phyloP scores from a whole-genome alignment of 2,888 invertebrate genomes.

The Drosophila tripunctata region DNA sequence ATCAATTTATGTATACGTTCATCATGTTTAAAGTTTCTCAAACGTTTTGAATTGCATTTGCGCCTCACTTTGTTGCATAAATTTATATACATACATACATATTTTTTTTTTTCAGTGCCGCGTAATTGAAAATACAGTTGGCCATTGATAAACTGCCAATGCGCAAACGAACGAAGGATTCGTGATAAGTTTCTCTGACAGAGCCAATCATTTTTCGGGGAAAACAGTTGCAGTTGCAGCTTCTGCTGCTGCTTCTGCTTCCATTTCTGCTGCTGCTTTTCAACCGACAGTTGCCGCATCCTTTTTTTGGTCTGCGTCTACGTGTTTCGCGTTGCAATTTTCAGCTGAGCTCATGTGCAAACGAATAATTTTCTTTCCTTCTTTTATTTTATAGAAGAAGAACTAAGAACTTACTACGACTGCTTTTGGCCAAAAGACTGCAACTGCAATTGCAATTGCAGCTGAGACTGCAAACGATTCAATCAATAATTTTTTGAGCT shows the following conservation, averaged over 20 bases:
- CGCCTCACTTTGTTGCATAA: conserved; percentile 25
- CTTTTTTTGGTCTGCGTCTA: conserved; percentile 70
- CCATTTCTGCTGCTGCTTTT: conserved; percentile 4
- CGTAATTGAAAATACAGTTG: conserved; percentile 67
- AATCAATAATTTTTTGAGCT: conserved; percentile 80
- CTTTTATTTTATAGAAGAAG: background rate
- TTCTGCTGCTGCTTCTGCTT: conserved; percentile 1
- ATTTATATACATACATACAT: conserved; percentile 25
- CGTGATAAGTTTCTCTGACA: conserved; percentile 76
- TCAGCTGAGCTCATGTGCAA: conserved; percentile 81
- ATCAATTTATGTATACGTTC: conserved; percentile 3
- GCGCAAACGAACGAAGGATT: conserved; percentile 51
- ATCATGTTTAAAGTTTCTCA: conserved; percentile 1
- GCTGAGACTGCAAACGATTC: conserved; percentile 47
- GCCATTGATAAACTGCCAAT: conserved; percentile 64
- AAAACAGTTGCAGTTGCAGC: too few relatives aligned
- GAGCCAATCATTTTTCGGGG: conserved; percentile 68
- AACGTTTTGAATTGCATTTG: conserved; percentile 32
- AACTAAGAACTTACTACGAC: background rate
- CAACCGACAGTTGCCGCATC: conserved; percentile 5
- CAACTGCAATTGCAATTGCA: conserved; percentile 30
- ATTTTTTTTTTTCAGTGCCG: conserved; percentile 35
- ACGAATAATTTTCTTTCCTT: conserved; percentile 57
- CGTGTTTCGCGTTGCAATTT: conserved; percentile 80
- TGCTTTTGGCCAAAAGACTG: conserved; percentile 37